These are phyloP conservation scores for Ctenoplectra terminalis DNA, from an alignment of 1,140 invertebrate species.

Conservation along the genomic window DNA sequence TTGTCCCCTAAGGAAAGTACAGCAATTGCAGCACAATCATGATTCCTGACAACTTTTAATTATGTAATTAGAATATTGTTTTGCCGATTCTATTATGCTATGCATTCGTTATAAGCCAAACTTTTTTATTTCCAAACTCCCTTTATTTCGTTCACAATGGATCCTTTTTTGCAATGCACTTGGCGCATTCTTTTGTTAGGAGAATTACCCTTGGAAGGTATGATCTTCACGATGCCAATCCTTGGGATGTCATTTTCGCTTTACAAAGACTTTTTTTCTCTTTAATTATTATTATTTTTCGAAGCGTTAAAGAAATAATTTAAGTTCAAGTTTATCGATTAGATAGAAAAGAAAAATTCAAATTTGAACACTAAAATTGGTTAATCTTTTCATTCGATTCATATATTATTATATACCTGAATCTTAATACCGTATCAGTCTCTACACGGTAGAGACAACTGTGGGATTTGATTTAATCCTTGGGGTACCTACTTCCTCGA, in stretches of 20 bases:
- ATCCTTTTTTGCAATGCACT: neutral
- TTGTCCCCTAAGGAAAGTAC: constrained; percentile 33
- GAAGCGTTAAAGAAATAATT: too few relatives aligned
- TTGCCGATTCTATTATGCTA: constrained; percentile 8
- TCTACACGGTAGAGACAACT: neutral
- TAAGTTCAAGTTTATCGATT: neutral
- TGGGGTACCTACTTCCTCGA: neutral
- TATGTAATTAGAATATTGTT: constrained; percentile 38
- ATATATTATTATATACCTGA: neutral
- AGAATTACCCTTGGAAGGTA: neutral
- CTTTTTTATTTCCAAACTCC: neutral
- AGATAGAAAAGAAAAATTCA: neutral
- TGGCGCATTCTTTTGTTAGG: neutral
- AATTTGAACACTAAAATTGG: too few relatives aligned
- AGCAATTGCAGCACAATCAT: constrained; percentile 7
- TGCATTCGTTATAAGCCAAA: neutral
- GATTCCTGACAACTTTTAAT: constrained; percentile 43
- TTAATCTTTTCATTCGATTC: neutral
- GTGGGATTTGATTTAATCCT: constrained; percentile 20
- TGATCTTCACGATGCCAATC: neutral
- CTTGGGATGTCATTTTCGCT: neutral
- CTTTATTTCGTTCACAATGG: neutral
- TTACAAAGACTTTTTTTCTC: too few relatives aligned
- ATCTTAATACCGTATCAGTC: neutral
- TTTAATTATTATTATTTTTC: too few relatives aligned